A percentile compares a stretch with the other conserved stretches of the same genome.
These are phyloP conservation scores for Peromyscus californicus DNA, from an alignment of 2,113 vertebrate species.

Conservation along the genomic window DNA sequence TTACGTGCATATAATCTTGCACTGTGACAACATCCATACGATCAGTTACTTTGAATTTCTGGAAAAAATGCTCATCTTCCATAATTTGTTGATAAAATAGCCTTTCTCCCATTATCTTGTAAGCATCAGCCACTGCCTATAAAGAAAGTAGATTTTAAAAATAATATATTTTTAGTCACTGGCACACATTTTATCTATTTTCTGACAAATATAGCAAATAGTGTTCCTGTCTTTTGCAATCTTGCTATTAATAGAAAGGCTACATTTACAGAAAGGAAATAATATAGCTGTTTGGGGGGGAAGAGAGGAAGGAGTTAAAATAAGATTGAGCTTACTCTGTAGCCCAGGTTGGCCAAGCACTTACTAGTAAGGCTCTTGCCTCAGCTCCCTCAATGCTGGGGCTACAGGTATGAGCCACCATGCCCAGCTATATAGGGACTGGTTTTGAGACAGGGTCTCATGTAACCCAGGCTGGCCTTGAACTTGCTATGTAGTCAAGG, in stretches of 20 bases:
- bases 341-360: background rate
- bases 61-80: conserved; percentile 75
- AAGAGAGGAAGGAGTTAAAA: background rate
- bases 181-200: conserved; percentile 48
- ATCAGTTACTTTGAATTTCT: conserved; percentile 79
- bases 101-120: conserved; percentile 82
- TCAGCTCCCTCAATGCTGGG: background rate
- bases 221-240: conserved; percentile 46
- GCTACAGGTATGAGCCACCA: background rate
- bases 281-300: background rate
- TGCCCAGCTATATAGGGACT: background rate
- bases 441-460: background rate
- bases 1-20: conserved; percentile 87
- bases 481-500: background rate
- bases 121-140: conserved; percentile 84
- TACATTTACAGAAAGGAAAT: conserved; percentile 47
- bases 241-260: conserved; percentile 48
- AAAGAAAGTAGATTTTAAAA: conserved; percentile 71
- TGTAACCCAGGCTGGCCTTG: background rate
- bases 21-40: conserved; percentile 82
- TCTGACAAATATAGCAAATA: conserved; percentile 64
- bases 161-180: conserved; percentile 56
- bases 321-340: background rate
- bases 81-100: conserved; percentile 82
- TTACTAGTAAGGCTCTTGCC: background rate